Conservation (phyloP, 2,888 invertebrate species). For the Microplitis manilae region DNA sequence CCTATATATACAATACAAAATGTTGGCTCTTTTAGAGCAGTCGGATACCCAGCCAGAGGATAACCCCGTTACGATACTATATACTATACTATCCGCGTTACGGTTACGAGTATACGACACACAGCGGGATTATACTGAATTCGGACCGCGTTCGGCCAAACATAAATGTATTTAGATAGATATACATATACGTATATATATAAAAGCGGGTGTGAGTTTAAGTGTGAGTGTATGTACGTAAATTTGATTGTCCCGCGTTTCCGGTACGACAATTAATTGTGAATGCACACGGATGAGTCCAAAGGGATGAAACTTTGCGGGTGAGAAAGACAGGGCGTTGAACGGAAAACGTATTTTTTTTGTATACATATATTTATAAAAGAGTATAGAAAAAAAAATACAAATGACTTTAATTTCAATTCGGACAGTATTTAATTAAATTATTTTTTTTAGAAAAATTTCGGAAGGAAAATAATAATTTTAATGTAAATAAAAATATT, state of each 20-base stretch:
- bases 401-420: neutral
- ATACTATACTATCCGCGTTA: conserved; percentile 10
- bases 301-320: conserved; percentile 47
- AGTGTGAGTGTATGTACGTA: conserved; percentile 37
- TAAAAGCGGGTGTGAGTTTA: neutral
- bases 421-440: neutral
- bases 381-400: conserved; percentile 7
- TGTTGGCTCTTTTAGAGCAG: neutral
- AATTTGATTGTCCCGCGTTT: conserved; percentile 55
- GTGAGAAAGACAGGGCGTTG: conserved; percentile 27
- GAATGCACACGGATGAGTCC: conserved; percentile 48
- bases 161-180: conserved; percentile 23
- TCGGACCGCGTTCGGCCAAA: conserved; percentile 34
- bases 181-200: conserved; percentile 21
- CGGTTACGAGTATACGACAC: conserved; percentile 24
- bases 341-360: neutral
- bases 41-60: neutral
- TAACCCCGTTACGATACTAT: neutral
- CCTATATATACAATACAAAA: neutral
- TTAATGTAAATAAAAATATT: no score
- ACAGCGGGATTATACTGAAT: conserved; percentile 31
- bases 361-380: neutral
- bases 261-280: conserved; percentile 54
- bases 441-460: no score
- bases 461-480: no score